phyloP scores from a whole-genome alignment of 2,888 invertebrate genomes.

The Cynaeus angustus region DNA sequence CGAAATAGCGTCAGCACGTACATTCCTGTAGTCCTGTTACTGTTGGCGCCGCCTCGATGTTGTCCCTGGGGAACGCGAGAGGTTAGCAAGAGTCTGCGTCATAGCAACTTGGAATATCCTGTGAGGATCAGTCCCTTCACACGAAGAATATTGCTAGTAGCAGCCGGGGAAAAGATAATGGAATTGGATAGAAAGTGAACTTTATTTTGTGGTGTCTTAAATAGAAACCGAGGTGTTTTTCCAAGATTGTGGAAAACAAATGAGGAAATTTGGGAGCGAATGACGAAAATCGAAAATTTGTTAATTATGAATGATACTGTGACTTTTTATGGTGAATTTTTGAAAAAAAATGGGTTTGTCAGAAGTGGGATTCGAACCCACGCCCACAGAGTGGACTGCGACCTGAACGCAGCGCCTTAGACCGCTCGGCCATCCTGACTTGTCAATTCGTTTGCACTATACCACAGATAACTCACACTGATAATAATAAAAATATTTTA shows the following conservation, averaged over 20 bases:
- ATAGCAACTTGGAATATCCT: conserved; percentile 49
- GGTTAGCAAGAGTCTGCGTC: conserved; percentile 52
- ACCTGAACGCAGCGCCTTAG: conserved; percentile 89
- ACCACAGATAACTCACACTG: too few relatives aligned
- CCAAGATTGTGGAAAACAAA: too few relatives aligned
- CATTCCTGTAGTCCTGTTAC: conserved; percentile 53
- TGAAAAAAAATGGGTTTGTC: conserved; percentile 37
- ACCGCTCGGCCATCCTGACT: conserved; percentile 90
- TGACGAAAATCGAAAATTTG: too few relatives aligned
- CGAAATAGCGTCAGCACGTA: conserved; percentile 34
- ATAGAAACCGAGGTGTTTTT: conserved; percentile 46
- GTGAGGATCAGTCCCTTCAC: conserved; percentile 49
- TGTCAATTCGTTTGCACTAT: not conserved
- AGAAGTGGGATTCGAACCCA: conserved; percentile 70
- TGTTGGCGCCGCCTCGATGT: conserved; percentile 53
- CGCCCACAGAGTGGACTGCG: conserved; percentile 75
- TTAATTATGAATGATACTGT: too few relatives aligned
- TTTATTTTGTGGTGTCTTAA: conserved; percentile 49
- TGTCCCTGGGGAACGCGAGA: conserved; percentile 52
- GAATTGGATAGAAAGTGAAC: conserved; percentile 51
- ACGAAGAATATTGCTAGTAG: conserved; percentile 46
- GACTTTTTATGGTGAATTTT: too few relatives aligned
- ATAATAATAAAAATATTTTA: too few relatives aligned
- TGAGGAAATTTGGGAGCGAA: too few relatives aligned
- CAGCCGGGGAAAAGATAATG: conserved; percentile 49